phyloP scores from a whole-genome alignment of 2,888 invertebrate genomes.

The Philereme vetulata region DNA sequence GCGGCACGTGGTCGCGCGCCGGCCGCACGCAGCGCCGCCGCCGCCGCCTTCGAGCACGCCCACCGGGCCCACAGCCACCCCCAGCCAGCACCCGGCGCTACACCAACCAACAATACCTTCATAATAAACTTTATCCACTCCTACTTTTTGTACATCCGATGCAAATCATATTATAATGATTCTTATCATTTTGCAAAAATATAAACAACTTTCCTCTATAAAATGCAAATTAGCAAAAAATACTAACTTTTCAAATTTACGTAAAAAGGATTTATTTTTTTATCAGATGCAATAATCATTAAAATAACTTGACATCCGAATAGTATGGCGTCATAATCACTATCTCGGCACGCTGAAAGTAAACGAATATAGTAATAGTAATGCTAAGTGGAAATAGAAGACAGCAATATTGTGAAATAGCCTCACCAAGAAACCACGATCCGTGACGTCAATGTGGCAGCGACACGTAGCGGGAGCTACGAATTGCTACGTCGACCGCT shows the following conservation, averaged over 20 bases:
- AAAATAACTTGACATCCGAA: constrained; percentile 8
- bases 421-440: constrained; percentile 44
- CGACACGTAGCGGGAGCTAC: constrained; percentile 56
- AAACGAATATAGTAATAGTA: constrained; percentile 22
- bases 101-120: constrained; percentile 3
- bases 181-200: neutral
- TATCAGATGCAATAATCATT: constrained; percentile 23
- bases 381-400: constrained; percentile 24
- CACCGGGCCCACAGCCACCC: constrained; percentile 28
- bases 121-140: too few relatives aligned
- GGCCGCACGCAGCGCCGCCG: constrained; percentile 43
- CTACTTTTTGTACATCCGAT: too few relatives aligned
- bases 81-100: constrained; percentile 8
- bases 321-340: constrained; percentile 17
- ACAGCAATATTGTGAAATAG: constrained; percentile 41
- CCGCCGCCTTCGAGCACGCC: constrained; percentile 30
- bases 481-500: constrained; percentile 39
- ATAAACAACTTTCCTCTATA: too few relatives aligned
- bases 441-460: constrained; percentile 48
- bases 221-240: too few relatives aligned
- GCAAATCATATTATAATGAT: too few relatives aligned
- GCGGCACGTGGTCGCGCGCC: constrained; percentile 75
- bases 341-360: constrained; percentile 10
- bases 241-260: too few relatives aligned
- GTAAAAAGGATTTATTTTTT: neutral